Base-by-base conservation (phyloP, 2,888 invertebrate genomes). In the Zygogramma bicolorata region DNA sequence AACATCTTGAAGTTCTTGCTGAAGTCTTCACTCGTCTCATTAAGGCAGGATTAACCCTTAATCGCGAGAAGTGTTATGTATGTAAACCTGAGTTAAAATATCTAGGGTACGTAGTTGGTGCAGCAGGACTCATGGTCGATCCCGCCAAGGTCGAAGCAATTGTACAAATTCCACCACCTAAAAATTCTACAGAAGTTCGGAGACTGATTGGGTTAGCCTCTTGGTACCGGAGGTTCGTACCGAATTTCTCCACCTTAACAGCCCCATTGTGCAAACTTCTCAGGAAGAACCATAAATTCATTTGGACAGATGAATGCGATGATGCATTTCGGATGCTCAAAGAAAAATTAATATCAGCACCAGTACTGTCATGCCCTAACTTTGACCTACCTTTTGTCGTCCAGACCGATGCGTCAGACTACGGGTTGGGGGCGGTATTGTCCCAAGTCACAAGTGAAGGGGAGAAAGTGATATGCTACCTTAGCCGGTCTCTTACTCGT, bases 11-110 rank as follows among this genome's bases (percentile, higher is more conserved):
- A 6, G 67, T 79, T 10, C 53, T 81, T 18, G 27, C 34, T 10
- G 68, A 71, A 27, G 77, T 80, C 29, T 73, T 79, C 6, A 53
- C 68, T 38, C 57, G 67, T 5, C 38, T 80, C 15, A 46, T 2
- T 13, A 20, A 29, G 3, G 77, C 78, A 5, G 76, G 77, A 20
- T 53, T 81, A 3, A 82, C 78, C 0, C 38, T 86, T 0, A 74
- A 66, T 27, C 29, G 15, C 3, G 65, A 72, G 6, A 74, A 74
- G 38, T 65, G 74, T 61, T 20, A 68, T 10, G 65, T 74, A 31
- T 75, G 72, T 29, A 31, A 53, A 25, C 40, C 53, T 7, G 68
- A 73, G 38, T 29, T 75, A 20, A 31, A 31, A 22, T 74, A 74
- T 60, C 53, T 74, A 15, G 74, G 72, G 18, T 72, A 72, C 34